Base-by-base conservation (phyloP, 2,113 vertebrate species). In the Stigmatopora nigra region DNA sequence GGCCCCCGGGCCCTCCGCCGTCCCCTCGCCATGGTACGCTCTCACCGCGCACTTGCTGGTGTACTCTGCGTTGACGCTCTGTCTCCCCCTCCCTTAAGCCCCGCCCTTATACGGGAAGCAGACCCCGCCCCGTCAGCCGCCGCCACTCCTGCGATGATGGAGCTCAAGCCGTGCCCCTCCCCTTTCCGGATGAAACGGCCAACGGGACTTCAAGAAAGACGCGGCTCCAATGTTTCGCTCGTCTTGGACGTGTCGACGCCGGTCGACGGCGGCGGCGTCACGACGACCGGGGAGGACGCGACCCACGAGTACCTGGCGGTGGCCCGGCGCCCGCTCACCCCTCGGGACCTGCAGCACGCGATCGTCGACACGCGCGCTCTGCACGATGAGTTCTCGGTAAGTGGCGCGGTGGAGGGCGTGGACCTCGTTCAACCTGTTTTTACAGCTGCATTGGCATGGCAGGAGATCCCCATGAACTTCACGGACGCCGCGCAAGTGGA, bases 381-480 rank as follows among this genome's bases (percentile, higher is more conserved):
- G 70, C 94, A 98, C 11, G 86, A 92, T 0, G 95, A 99, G 90
- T 99, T 99, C 57, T 93, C 93, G 77, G 96, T 98, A 68, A 84
- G 86, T 48, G 7, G 15, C 9, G 31, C 36, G 56, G 7, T 2
- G 9, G n/a, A 1, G 19, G 8, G n/a, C 19, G 49, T 4, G 49
- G n/a, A 31, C 25, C 25, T 31, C 25, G 16, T 19, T 7, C 38
- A 7, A 7, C 3, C 7, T 4, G 47, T 49, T 5, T 13, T 8
- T n/a, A 10, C 7, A 11, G 5, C n/a, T 2, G 51, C 12, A 19
- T 20, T 3, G 25, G 11, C 22, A 0, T 65, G 75, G 83, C 88
- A 99, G 95, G 95, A 98, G 93, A 98, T 99, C 78, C 96, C 96
- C 31, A 99, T 98, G 96, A 99, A 99, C 77, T 98, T 99, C 86